These are phyloP conservation scores for Mizuhopecten yessoensis DNA, from an alignment of 1,140 invertebrate species.

Conservation along the genomic window DNA sequence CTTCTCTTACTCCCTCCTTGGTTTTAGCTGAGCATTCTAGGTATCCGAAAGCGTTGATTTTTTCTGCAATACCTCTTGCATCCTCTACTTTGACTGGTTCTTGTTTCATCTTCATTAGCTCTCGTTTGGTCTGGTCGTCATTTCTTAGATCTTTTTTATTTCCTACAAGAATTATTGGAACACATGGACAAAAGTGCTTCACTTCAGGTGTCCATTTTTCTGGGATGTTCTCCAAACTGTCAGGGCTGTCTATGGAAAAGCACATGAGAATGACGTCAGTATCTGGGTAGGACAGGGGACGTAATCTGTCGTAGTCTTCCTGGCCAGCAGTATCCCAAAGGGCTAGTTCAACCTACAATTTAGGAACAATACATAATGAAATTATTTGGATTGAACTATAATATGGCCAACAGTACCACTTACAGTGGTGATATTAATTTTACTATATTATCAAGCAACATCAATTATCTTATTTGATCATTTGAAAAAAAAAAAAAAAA, in stretches of 20 bases:
- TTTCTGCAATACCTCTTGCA: conserved; percentile 91
- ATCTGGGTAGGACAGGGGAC: conserved; percentile 98
- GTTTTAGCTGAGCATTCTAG: conserved; percentile 99
- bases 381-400: no score
- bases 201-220: conserved; percentile 84
- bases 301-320: conserved; percentile 98
- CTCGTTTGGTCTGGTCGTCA: conserved; percentile 97
- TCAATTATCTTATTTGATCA: no score
- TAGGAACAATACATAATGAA: background rate
- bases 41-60: conserved; percentile 96
- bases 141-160: conserved; percentile 90
- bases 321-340: conserved; percentile 99
- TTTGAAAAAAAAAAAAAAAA: no score
- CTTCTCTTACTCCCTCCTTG: conserved; percentile 99
- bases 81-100: conserved; percentile 99
- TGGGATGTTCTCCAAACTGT: conserved; percentile 81
- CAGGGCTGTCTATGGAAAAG: conserved; percentile 81
- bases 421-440: background rate
- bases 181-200: conserved; percentile 83
- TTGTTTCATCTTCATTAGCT: conserved; percentile 99
- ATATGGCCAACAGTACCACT: background rate
- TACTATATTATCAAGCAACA: no score
- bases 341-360: conserved; percentile 62
- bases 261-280: conserved; percentile 88
- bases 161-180: conserved; percentile 83